Conservation (phyloP, 2,888 invertebrate species). For the Periphyllus acericola region DNA sequence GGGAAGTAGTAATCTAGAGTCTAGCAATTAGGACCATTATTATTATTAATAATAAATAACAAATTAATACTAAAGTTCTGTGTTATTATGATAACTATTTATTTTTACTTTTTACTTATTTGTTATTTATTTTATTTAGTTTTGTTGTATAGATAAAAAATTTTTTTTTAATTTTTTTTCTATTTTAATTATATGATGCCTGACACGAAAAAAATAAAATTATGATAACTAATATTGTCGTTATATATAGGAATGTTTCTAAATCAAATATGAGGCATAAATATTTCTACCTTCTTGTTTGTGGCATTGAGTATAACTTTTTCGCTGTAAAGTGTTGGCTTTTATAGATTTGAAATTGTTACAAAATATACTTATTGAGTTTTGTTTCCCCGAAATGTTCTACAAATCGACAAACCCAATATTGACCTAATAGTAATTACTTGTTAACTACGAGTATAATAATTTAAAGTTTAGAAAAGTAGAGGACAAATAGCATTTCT, state of each 20-base stretch:
- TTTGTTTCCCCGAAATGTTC: neutral
- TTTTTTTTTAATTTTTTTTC: no score
- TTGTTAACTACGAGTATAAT: neutral
- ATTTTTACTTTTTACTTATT: no score
- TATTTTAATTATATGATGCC: no score
- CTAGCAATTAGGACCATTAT: neutral
- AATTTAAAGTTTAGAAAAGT: neutral
- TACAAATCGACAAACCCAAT: neutral
- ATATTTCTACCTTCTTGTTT: no score
- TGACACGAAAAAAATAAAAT: no score
- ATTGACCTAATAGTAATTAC: neutral
- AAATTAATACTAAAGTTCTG: neutral
- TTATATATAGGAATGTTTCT: neutral
- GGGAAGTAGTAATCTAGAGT: neutral
- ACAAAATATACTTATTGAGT: neutral
- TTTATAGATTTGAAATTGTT: no score
- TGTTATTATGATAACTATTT: no score
- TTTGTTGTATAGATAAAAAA: no score
- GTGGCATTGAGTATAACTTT: no score
- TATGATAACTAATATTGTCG: neutral
- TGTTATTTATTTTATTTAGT: no score
- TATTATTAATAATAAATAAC: neutral
- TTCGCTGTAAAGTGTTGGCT: no score
- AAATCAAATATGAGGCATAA: neutral
- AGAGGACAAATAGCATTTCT: neutral